phyloP scores from a whole-genome alignment of 1,140 invertebrate genomes.

The Lamellibrachia luymesi region DNA sequence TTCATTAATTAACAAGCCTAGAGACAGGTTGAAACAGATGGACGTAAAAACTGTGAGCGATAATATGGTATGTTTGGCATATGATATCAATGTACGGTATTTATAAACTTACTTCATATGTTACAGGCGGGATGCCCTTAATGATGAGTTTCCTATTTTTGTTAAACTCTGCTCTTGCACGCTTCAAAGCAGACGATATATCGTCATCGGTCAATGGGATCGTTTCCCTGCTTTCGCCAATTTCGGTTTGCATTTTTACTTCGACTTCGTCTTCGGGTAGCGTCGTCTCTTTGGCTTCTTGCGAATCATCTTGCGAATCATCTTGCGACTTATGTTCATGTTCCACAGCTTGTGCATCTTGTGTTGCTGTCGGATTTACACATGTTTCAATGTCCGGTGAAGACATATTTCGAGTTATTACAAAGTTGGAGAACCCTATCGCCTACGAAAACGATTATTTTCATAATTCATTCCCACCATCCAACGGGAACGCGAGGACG shows the following conservation, averaged over 20 bases:
- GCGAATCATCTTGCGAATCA: not conserved
- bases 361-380: not conserved
- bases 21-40: no score
- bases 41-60: not conserved
- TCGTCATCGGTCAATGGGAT: not conserved
- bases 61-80: not conserved
- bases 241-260: not conserved
- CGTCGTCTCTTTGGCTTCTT: not conserved
- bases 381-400: not conserved
- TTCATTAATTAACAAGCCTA: no score
- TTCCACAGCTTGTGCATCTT: not conserved
- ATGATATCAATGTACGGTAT: not conserved
- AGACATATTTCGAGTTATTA: not conserved
- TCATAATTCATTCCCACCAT: not conserved
- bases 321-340: not conserved
- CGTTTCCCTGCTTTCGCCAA: not conserved
- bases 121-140: constrained; percentile 15
- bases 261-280: not conserved
- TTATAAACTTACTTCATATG: constrained; percentile 18
- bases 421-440: not conserved
- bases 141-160: constrained; percentile 20
- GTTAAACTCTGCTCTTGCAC: constrained; percentile 19
- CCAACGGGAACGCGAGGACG: not conserved
- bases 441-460: not conserved
- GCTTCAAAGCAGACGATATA: not conserved